Percentiles rank a stretch among this genome's conserved stretches.
phyloP scores from a whole-genome alignment of 2,797 vertebrate species.

The Gallirallus australis region DNA sequence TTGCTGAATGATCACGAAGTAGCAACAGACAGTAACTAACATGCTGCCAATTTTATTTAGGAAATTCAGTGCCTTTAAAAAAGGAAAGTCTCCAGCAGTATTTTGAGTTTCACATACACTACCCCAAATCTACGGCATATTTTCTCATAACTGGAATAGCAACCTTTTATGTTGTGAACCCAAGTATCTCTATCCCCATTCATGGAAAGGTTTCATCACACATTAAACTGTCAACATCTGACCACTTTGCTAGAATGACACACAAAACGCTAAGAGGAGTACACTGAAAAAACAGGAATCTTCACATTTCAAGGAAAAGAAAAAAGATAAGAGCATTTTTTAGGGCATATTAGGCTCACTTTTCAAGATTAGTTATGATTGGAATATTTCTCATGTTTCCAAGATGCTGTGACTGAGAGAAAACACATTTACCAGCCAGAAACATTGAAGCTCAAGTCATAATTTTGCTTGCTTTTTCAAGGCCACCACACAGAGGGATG shows the following conservation, averaged over 20 bases:
- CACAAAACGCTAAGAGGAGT: not conserved
- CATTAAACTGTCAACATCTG: not conserved
- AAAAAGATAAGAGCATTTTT: not conserved
- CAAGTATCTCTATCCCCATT: not conserved
- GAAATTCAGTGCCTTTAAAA: not conserved
- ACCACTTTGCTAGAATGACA: not conserved
- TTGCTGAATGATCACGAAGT: not conserved
- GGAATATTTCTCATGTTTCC: not conserved
- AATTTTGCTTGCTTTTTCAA: not conserved
- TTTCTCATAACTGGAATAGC: not conserved
- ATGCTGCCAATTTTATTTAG: not conserved
- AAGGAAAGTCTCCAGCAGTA: not conserved
- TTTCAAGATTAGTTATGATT: not conserved
- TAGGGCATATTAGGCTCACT: not conserved
- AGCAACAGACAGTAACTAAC: not conserved
- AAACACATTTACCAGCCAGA: not conserved
- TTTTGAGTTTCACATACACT: not conserved
- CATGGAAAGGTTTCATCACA: not conserved
- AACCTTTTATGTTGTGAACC: accelerated
- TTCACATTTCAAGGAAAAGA: not conserved
- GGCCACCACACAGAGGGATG: not conserved
- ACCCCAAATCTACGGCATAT: not conserved
- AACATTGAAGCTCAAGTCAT: not conserved
- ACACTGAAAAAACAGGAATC: not conserved
- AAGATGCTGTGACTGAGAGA: not conserved